Percentiles rank a stretch among this genome's conserved stretches.
Evolutionary conservation across 2,113 vertebrate species (phyloP).

Genomic region (Ochotona princeps): DNA sequence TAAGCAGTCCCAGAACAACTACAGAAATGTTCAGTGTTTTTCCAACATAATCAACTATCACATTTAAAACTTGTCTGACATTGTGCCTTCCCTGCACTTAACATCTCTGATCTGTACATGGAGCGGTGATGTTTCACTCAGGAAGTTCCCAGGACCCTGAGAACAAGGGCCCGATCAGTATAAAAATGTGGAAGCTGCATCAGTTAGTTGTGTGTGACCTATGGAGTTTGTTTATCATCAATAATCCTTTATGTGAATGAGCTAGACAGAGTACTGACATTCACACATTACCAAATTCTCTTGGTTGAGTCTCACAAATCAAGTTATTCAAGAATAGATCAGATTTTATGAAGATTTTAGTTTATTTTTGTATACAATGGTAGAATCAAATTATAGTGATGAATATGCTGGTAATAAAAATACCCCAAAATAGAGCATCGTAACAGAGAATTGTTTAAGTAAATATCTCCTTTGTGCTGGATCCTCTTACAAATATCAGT

Average conservation of each 20-base stretch:
- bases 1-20: slow-evolving; percentile 10
- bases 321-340: slow-evolving; percentile 30
- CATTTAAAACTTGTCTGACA: slow-evolving; percentile 12
- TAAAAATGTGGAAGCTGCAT: not conserved
- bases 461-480: not conserved
- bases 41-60: slow-evolving; percentile 43
- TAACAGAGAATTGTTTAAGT: not conserved
- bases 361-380: slow-evolving; percentile 22
- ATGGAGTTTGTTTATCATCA: slow-evolving; percentile 24
- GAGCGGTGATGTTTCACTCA: not conserved
- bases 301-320: slow-evolving; percentile 5
- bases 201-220: not conserved
- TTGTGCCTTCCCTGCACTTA: slow-evolving; percentile 9
- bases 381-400: slow-evolving; percentile 48
- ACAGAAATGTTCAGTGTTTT: not conserved
- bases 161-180: not conserved
- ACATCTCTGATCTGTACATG: slow-evolving; percentile 15
- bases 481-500: not conserved
- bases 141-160: slow-evolving; percentile 6
- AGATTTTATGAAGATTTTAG: slow-evolving; percentile 31
- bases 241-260: slow-evolving; percentile 29
- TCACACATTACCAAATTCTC: slow-evolving; percentile 31
- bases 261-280: slow-evolving; percentile 49
- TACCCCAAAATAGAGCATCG: not conserved
- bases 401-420: not conserved